Conservation (phyloP, 2,113 vertebrate genomes). For the Pelvicachromis taeniatus region DNA sequence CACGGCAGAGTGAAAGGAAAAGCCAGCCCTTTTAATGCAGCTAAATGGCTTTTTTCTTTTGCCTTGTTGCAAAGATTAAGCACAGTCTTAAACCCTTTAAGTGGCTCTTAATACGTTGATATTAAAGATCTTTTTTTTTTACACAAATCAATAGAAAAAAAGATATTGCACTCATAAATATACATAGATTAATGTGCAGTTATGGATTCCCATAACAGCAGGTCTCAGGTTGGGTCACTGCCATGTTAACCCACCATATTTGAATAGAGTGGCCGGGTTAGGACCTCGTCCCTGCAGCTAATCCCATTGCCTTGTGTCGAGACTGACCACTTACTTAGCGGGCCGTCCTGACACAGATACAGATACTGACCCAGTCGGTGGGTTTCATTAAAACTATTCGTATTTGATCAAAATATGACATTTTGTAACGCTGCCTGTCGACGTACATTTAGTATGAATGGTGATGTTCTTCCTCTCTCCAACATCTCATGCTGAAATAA, state of each 20-base stretch:
- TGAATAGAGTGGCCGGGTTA: accelerated
- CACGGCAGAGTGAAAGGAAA: conserved; percentile 68
- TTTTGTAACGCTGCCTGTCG: neutral
- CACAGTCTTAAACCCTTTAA: conserved; percentile 77
- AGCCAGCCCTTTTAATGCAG: conserved; percentile 79
- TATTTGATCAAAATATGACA: neutral
- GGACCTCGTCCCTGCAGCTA: neutral
- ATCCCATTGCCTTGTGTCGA: neutral
- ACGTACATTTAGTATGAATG: no score
- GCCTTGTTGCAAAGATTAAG: conserved; percentile 41
- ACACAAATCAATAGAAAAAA: neutral
- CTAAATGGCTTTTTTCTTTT: conserved; percentile 83
- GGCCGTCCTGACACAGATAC: neutral
- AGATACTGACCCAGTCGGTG: neutral
- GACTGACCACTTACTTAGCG: neutral
- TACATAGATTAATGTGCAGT: neutral
- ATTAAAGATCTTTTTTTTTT: neutral
- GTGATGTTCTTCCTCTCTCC: neutral
- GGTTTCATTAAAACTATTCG: neutral
- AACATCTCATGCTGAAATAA: neutral
- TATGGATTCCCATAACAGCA: neutral
- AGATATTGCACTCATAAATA: neutral
- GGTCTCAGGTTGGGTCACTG: neutral
- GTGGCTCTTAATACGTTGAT: conserved; percentile 53
- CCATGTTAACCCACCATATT: neutral